Evolutionary conservation across 1,140 invertebrate genomes (phyloP).

Genomic region (Euwallacea fornicatus): DNA sequence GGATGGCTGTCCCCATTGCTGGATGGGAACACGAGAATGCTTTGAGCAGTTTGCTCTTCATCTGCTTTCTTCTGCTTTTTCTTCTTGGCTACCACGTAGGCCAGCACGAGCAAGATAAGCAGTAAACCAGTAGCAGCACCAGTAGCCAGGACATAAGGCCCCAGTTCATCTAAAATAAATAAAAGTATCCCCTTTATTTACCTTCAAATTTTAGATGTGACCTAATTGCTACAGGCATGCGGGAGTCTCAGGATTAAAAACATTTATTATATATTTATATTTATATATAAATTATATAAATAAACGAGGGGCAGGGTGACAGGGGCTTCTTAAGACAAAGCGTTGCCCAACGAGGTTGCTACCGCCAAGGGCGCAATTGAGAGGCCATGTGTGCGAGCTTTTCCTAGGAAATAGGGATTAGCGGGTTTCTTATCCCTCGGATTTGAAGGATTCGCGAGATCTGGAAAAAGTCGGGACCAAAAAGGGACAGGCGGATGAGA

Average conservation of each 20-base stretch:
- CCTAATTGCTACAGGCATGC: not conserved
- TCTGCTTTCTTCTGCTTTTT: slow-evolving; percentile 42
- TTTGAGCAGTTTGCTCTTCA: slow-evolving; percentile 42
- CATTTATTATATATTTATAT: not conserved
- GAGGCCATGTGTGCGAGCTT: too few relatives aligned
- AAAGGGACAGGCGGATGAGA: too few relatives aligned
- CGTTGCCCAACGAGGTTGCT: not conserved
- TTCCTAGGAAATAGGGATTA: too few relatives aligned
- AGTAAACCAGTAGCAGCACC: slow-evolving; percentile 39
- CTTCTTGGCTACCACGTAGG: slow-evolving; percentile 38
- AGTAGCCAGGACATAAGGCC: slow-evolving; percentile 40
- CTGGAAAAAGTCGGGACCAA: too few relatives aligned
- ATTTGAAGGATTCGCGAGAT: too few relatives aligned
- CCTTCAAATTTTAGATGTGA: not conserved
- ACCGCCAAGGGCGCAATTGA: too few relatives aligned
- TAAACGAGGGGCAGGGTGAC: too few relatives aligned
- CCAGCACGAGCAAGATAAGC: slow-evolving; percentile 36
- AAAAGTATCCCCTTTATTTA: not conserved
- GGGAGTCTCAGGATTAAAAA: not conserved
- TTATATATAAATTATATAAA: too few relatives aligned
- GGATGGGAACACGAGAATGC: slow-evolving; percentile 50
- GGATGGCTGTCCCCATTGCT: slow-evolving; percentile 48
- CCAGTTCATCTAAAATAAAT: slow-evolving; percentile 43
- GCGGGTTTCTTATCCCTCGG: too few relatives aligned
- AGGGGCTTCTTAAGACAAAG: too few relatives aligned